These are phyloP conservation scores for Lasioglossum calceatum DNA, from an alignment of 2,888 invertebrate genomes.

Conservation along the genomic window DNA sequence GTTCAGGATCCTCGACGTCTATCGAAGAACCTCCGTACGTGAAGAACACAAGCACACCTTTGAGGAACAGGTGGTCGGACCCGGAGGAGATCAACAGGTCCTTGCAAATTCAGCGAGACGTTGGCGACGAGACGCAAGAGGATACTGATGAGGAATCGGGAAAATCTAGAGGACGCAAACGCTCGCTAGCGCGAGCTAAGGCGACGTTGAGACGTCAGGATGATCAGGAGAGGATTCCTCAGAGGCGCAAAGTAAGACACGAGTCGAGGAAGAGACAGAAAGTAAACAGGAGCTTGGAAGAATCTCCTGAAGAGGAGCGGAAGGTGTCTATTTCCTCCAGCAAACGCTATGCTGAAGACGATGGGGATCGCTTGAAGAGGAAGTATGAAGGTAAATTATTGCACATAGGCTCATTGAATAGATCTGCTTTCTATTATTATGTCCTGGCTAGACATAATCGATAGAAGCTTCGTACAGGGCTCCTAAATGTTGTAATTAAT, in stretches of 20 bases:
- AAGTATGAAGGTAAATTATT: constrained; percentile 22
- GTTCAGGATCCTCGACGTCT: constrained; percentile 35
- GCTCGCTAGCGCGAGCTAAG: neutral
- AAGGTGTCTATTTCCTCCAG: constrained; percentile 8
- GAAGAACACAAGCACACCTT: constrained; percentile 40
- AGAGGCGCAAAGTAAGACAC: constrained; percentile 1
- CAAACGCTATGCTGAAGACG: constrained; percentile 23
- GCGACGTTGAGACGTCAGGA: neutral
- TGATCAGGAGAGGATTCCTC: constrained; percentile 2
- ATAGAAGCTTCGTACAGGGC: neutral
- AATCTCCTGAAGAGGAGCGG: constrained; percentile 5
- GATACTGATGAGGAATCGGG: constrained; percentile 6
- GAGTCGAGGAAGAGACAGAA: constrained; percentile 15
- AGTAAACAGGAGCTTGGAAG: neutral
- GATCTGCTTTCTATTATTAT: neutral
- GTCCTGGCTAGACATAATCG: neutral
- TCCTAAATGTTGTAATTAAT: neutral
- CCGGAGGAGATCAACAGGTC: constrained; percentile 46
- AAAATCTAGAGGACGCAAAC: constrained; percentile 13
- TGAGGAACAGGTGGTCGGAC: constrained; percentile 35
- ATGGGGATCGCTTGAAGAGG: constrained; percentile 18
- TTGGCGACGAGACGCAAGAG: constrained; percentile 14
- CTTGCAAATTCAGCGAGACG: constrained; percentile 8
- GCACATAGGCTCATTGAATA: neutral
- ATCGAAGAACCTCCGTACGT: constrained; percentile 6